These are phyloP conservation scores for Hyalella azteca DNA, from an alignment of 2,888 invertebrate species.

Conservation along the genomic window DNA sequence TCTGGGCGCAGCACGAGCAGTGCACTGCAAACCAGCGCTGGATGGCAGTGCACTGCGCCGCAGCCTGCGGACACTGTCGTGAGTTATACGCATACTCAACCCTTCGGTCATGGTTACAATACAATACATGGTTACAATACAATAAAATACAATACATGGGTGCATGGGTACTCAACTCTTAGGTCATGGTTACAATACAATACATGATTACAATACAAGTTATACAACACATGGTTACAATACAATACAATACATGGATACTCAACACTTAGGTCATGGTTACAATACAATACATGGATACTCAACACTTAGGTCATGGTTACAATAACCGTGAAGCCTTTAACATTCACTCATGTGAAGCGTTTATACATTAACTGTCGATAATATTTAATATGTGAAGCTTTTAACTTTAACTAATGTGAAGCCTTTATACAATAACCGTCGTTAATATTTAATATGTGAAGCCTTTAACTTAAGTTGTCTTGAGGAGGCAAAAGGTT, in stretches of 20 bases:
- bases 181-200: not conserved
- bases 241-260: not conserved
- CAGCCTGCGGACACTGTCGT: slow-evolving; percentile 36
- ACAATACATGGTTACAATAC: not conserved
- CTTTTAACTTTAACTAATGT: no score
- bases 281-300: not conserved
- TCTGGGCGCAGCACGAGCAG: slow-evolving; percentile 35
- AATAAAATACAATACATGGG: not conserved
- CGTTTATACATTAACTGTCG: no score
- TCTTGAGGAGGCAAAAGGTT: no score
- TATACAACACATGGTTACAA: not conserved
- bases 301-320: not conserved
- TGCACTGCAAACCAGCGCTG: slow-evolving; percentile 29
- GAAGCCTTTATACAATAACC: no score
- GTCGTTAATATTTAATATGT: no score
- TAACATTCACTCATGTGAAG: no score
- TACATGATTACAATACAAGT: not conserved
- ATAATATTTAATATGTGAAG: no score
- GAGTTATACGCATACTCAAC: not conserved
- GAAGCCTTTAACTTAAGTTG: no score
- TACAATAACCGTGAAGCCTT: no score
- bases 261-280: not conserved
- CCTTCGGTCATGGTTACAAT: not conserved
- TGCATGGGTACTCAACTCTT: not conserved
- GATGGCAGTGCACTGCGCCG: slow-evolving; percentile 30